These are phyloP conservation scores for Guaruba guarouba DNA, from an alignment of 2,113 vertebrate genomes.

Conservation along the genomic window DNA sequence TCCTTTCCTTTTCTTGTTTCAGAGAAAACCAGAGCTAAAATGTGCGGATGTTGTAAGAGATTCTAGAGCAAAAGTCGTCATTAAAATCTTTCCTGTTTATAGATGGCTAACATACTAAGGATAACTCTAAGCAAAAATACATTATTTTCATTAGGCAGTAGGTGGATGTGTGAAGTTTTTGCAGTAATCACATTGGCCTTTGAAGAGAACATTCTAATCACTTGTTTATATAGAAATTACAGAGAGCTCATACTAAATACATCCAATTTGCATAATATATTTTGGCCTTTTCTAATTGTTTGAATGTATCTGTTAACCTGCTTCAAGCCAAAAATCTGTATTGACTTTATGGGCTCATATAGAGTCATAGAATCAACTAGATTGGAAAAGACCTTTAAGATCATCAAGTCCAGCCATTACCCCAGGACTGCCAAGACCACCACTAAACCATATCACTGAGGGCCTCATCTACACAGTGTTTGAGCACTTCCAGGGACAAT, in stretches of 20 bases:
- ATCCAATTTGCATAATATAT: constrained; percentile 39
- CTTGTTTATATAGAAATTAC: constrained; percentile 44
- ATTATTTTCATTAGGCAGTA: not conserved
- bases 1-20: not conserved
- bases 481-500: not conserved
- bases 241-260: constrained; percentile 19
- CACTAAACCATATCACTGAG: not conserved
- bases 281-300: constrained; percentile 59
- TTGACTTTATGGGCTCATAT: not conserved
- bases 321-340: constrained; percentile 28
- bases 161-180: constrained; percentile 20
- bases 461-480: not conserved
- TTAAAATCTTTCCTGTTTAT: not conserved
- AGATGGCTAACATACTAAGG: not conserved
- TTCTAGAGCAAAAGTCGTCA: not conserved
- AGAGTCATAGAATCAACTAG: not conserved
- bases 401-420: not conserved
- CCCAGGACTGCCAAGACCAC: not conserved
- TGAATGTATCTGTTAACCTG: constrained; percentile 2
- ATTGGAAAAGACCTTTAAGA: not conserved
- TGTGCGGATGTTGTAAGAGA: not conserved
- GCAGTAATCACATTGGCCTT: constrained; percentile 36
- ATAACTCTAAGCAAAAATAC: not conserved
- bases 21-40: not conserved
- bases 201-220: constrained; percentile 21